These are phyloP conservation scores for Papilio helenus DNA, from an alignment of 1,140 invertebrate species.

Conservation along the genomic window DNA sequence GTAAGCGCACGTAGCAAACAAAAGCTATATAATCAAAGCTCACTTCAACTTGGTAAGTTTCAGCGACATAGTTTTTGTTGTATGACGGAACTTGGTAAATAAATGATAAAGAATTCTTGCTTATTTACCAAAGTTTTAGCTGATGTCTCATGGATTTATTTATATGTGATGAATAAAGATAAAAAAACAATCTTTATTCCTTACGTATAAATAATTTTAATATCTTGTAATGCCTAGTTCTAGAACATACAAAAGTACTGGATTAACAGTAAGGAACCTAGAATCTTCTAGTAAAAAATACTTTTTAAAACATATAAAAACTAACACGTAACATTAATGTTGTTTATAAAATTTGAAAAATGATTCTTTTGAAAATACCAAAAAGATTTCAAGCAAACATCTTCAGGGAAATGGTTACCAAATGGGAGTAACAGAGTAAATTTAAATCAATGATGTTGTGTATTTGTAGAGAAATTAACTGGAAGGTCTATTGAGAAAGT, in stretches of 20 bases:
- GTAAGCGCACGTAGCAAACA: slow-evolving; percentile 8
- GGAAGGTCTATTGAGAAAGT: slow-evolving; percentile 63
- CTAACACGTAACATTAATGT: background rate
- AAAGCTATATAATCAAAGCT: slow-evolving; percentile 29
- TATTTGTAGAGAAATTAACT: slow-evolving; percentile 67
- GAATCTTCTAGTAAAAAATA: no score
- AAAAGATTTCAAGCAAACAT: background rate
- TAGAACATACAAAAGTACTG: no score
- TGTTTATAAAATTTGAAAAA: background rate
- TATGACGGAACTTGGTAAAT: background rate
- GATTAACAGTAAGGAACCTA: no score
- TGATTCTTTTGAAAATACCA: background rate
- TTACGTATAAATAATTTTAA: no score
- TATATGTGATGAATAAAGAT: no score
- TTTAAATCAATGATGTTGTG: slow-evolving; percentile 35
- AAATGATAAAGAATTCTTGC: background rate
- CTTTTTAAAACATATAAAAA: no score
- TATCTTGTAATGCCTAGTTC: no score
- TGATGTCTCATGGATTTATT: background rate
- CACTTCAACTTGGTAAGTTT: slow-evolving; percentile 7
- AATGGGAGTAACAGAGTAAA: background rate
- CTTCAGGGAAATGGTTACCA: background rate
- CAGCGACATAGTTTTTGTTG: slow-evolving; percentile 17
- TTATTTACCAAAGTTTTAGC: slow-evolving; percentile 4
- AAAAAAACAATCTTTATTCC: no score